These are phyloP conservation scores for Tenualosa ilisha DNA, from an alignment of 2,797 vertebrate genomes.

Conservation along the genomic window DNA sequence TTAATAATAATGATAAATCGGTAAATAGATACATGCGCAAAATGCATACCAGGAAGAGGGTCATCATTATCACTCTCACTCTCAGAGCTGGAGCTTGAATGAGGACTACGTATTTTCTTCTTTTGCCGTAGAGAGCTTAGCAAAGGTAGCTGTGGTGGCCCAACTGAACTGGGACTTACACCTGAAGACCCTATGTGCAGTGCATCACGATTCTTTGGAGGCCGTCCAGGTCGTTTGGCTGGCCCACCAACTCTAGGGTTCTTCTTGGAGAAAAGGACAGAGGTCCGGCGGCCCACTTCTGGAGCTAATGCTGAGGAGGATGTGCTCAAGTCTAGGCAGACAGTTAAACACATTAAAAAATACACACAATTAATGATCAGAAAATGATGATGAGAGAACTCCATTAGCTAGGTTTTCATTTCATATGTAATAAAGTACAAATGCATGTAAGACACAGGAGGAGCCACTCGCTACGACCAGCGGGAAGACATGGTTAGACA, in stretches of 20 bases:
- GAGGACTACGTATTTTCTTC: constrained; percentile 91
- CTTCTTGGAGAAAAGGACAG: constrained; percentile 98
- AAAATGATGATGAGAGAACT: no score
- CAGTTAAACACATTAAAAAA: not conserved
- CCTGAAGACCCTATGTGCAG: constrained; percentile 76
- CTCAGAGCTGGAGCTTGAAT: constrained; percentile 92
- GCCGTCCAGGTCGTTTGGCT: constrained; percentile 94
- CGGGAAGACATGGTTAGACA: no score
- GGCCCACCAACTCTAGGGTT: constrained; percentile 93
- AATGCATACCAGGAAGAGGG: constrained; percentile 80
- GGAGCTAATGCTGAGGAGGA: constrained; percentile 89
- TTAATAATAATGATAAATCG: not conserved
- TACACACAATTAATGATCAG: not conserved
- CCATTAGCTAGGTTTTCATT: no score
- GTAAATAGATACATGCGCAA: not conserved
- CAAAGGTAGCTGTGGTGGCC: constrained; percentile 91
- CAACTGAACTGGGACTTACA: constrained; percentile 86
- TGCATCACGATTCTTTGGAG: constrained; percentile 91
- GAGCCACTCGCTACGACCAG: no score
- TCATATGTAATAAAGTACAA: no score
- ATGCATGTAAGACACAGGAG: no score
- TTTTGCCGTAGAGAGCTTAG: constrained; percentile 82
- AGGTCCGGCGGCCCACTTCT: constrained; percentile 96
- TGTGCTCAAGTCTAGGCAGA: constrained; percentile 77
- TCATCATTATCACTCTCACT: constrained; percentile 94